Evolutionary conservation across 2,797 vertebrate genomes (phyloP), one percentile per base, ranked within the genome.

Genomic region (Poecilia wingei): DNA sequence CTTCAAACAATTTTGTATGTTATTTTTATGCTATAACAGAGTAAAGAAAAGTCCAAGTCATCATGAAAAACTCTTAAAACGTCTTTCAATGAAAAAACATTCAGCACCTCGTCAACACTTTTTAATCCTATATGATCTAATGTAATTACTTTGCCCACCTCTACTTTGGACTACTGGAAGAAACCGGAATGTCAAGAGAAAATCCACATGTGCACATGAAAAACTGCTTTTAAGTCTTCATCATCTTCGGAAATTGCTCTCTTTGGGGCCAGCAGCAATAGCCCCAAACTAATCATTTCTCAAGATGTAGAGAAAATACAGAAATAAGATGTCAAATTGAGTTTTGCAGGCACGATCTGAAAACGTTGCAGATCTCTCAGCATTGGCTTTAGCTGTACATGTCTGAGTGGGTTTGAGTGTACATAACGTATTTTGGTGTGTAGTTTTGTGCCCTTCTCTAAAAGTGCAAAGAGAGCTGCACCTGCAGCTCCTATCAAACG

Each of bases 401-500:
- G 61, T 66, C 33, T 66, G 2, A 7, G 28, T 49, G 41, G 71
- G 53, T 73, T 59, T 64, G 39, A 70, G 71, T 45, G 14, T 39
- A 41, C 64, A 25, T 39, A 45, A 45, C n/a, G 46, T 71, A 74
- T 46, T 89, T 49, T 33, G 10, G 25, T 72, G 64, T 66, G 64
- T 25, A 66, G 16, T 39, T 36, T 28, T 61, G 33, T 53, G 53
- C 53, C 47, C 33, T 49, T 49, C 20, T 76, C 33, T 55, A 72
- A 91, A 88, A 88, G 84, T 88, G 90, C 88, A 84, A 72, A 89
- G 80, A 79, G 82, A 87, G 61, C 85, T 93, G 91, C 93, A 94
- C 91, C 94, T 94, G 93, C 90, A 90, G 89, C 89, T 85, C 82
- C 88, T 91, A 87, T 94, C 88, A 88, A 82, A 82, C 79, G 20